These are phyloP conservation scores for Romanomermis culicivorax DNA, from an alignment of 2,888 invertebrate species.

Conservation along the genomic window DNA sequence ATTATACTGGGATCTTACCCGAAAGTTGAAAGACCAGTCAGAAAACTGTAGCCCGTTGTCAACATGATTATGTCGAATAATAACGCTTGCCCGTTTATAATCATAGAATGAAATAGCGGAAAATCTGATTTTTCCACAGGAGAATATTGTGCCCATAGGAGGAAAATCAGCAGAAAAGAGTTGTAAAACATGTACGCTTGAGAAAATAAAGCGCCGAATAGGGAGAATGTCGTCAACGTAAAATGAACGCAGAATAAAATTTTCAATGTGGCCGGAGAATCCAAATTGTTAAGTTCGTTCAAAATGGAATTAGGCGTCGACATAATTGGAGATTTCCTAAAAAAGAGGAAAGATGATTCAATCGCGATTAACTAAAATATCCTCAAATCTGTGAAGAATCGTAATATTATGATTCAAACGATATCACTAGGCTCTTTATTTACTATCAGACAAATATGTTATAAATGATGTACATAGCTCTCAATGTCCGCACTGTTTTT, in stretches of 20 bases:
- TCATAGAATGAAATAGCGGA: neutral
- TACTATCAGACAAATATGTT: too few relatives aligned
- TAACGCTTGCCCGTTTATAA: neutral
- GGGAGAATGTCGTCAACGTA: neutral
- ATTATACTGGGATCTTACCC: neutral
- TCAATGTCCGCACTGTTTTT: too few relatives aligned
- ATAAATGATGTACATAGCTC: too few relatives aligned
- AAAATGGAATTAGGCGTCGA: too few relatives aligned
- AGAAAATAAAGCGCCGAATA: neutral
- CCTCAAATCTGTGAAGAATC: too few relatives aligned
- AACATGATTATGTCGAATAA: neutral
- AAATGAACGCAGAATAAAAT: neutral
- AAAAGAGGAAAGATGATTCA: too few relatives aligned
- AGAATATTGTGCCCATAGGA: neutral
- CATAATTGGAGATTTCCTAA: too few relatives aligned
- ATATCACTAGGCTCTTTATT: too few relatives aligned
- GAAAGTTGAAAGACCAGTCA: neutral
- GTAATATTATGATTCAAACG: too few relatives aligned
- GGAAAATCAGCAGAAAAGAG: neutral
- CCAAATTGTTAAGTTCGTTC: too few relatives aligned
- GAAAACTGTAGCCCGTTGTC: neutral
- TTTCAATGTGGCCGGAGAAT: neutral
- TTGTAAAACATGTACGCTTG: neutral
- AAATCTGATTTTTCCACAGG: neutral
- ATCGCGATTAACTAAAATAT: too few relatives aligned